Evolutionary conservation across 2,888 invertebrate genomes (phyloP).

Genomic region (Lepidocyrtinus sp.): DNA sequence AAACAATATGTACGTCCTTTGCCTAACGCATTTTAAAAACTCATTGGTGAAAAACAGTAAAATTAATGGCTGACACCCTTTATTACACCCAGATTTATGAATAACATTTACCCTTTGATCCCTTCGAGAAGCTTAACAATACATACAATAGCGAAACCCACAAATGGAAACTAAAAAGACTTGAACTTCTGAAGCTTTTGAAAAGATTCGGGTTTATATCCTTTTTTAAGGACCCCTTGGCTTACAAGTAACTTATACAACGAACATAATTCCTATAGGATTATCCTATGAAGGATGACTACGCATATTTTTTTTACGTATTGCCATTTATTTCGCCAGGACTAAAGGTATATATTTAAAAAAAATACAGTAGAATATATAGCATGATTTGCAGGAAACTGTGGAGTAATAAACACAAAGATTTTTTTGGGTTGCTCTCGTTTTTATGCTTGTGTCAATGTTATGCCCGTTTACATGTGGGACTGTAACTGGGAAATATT

Average conservation of each 20-base stretch:
- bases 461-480: not conserved
- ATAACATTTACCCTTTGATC: conserved; percentile 51
- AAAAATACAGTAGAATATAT: not conserved
- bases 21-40: too few species aligned
- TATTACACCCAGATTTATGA: conserved; percentile 56
- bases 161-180: too few species aligned
- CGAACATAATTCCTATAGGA: too few species aligned
- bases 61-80: conserved; percentile 59
- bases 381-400: not conserved
- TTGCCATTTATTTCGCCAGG: too few species aligned
- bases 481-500: not conserved
- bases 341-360: too few species aligned
- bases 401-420: not conserved
- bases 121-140: conserved; percentile 45
- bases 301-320: too few species aligned
- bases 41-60: conserved; percentile 34
- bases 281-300: too few species aligned
- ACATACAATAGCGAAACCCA: too few species aligned
- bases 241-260: too few species aligned
- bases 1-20: not conserved
- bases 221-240: too few species aligned
- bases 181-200: too few species aligned
- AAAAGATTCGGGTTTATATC: too few species aligned
- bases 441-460: conserved; percentile 38
- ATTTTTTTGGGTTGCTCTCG: conserved; percentile 21